Percentiles rank a stretch among this genome's conserved stretches.
Conservation (phyloP, 2,797 vertebrate species). For the Lutjanus argentimaculatus region DNA sequence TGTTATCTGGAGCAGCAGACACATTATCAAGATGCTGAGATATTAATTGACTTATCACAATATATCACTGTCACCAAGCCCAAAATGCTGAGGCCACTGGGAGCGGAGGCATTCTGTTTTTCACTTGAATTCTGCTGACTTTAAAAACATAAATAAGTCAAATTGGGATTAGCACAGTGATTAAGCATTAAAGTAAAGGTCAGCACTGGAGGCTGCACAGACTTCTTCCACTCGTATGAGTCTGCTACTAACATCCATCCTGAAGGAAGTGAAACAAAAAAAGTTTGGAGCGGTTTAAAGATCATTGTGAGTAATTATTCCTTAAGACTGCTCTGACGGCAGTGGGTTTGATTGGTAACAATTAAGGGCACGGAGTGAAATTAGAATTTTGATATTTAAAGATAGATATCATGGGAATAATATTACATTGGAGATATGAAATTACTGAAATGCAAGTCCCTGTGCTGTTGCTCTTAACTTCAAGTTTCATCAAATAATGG, state of each 20-base stretch:
- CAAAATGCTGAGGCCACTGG: conserved; percentile 29
- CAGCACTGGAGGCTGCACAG: conserved; percentile 40
- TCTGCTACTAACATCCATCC: not conserved
- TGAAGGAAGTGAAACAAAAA: not conserved
- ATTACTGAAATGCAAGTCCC: no score
- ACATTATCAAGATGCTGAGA: conserved; percentile 43
- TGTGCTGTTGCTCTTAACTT: no score
- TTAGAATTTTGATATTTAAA: not conserved
- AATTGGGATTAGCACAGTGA: conserved; percentile 45
- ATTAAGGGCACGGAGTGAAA: no score
- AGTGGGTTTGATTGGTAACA: not conserved
- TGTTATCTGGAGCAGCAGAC: conserved; percentile 61
- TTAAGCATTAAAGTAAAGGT: conserved; percentile 61
- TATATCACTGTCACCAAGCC: conserved; percentile 54
- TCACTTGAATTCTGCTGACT: conserved; percentile 25
- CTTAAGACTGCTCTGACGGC: no score
- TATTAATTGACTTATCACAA: conserved; percentile 68
- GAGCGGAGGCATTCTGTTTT: conserved; percentile 17
- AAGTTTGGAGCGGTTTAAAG: conserved; percentile 3
- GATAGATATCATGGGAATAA: no score
- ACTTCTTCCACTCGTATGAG: not conserved
- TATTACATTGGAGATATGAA: no score
- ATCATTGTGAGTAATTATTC: conserved; percentile 1
- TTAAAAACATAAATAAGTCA: conserved; percentile 42
- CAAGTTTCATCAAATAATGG: no score